phyloP scores from a whole-genome alignment of 2,797 vertebrate species.

The Lutjanus argentimaculatus region DNA sequence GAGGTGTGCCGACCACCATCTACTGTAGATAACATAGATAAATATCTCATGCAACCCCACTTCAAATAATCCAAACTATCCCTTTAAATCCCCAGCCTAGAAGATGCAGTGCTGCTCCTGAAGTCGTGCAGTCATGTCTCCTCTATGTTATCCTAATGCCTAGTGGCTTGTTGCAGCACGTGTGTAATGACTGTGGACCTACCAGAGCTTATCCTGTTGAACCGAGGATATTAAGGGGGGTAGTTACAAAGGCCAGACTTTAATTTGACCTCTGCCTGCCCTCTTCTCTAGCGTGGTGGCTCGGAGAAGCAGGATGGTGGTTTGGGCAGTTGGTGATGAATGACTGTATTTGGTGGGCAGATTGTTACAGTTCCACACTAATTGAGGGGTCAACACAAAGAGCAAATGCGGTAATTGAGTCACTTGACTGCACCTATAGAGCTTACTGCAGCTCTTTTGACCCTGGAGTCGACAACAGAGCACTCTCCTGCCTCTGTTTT shows the following conservation, averaged over 20 bases:
- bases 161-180: conserved; percentile 64
- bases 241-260: conserved; percentile 90
- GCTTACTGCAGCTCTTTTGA: conserved; percentile 88
- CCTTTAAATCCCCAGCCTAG: conserved; percentile 33
- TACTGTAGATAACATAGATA: too few relatives aligned
- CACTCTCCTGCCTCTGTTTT: conserved; percentile 34
- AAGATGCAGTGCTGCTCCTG: conserved; percentile 3
- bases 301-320: conserved; percentile 88
- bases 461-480: conserved; percentile 77
- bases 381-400: conserved; percentile 94
- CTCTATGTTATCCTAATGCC: conserved; percentile 51
- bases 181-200: conserved; percentile 74
- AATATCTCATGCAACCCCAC: too few relatives aligned
- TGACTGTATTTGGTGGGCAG: conserved; percentile 94
- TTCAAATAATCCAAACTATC: too few relatives aligned
- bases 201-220: conserved; percentile 77
- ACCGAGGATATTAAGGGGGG: conserved; percentile 87
- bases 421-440: conserved; percentile 92
- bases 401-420: conserved; percentile 95
- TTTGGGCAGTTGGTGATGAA: conserved; percentile 96
- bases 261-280: conserved; percentile 93
- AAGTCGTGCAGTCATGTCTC: conserved; percentile 14
- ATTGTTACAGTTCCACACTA: conserved; percentile 97
- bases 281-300: conserved; percentile 86
- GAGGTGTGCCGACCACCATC: too few relatives aligned